Conservation (phyloP, 2,113 vertebrate species). For the Antigone vipio region DNA sequence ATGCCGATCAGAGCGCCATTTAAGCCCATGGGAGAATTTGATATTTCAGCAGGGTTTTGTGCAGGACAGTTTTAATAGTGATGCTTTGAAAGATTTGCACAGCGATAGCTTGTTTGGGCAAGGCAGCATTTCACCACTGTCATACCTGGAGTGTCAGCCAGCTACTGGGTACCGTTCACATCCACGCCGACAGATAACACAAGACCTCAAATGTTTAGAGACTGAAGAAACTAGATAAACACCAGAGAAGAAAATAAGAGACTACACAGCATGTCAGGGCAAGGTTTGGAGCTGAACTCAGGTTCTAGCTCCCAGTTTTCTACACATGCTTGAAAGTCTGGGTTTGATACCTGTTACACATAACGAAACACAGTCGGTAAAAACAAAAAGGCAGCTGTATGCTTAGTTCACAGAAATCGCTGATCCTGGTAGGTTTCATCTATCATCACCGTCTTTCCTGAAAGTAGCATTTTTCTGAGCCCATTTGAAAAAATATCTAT, state of each 20-base stretch:
- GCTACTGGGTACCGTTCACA: not conserved
- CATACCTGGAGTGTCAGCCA: not conserved
- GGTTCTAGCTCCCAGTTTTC: not conserved
- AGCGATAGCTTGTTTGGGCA: not conserved
- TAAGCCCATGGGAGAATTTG: not conserved
- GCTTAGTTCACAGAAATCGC: not conserved
- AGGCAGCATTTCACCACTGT: not conserved
- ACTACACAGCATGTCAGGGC: not conserved
- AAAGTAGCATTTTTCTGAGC: not conserved
- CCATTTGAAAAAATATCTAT: not conserved
- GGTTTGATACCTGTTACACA: too few relatives aligned
- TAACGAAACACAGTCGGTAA: not conserved
- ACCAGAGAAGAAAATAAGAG: not conserved
- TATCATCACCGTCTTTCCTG: not conserved
- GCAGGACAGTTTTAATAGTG: not conserved
- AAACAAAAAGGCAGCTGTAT: not conserved
- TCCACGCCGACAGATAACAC: not conserved
- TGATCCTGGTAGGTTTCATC: not conserved
- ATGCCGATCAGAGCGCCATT: not conserved
- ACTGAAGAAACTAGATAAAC: not conserved
- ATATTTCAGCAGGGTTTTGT: not conserved
- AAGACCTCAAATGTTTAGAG: not conserved
- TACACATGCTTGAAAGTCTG: not conserved
- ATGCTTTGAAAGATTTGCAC: not conserved
- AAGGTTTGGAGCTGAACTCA: rapidly evolving